Evolutionary conservation across 2,888 invertebrate genomes (phyloP), one percentile per base, ranked within the genome.

Genomic region (Eucera pruinosa): DNA sequence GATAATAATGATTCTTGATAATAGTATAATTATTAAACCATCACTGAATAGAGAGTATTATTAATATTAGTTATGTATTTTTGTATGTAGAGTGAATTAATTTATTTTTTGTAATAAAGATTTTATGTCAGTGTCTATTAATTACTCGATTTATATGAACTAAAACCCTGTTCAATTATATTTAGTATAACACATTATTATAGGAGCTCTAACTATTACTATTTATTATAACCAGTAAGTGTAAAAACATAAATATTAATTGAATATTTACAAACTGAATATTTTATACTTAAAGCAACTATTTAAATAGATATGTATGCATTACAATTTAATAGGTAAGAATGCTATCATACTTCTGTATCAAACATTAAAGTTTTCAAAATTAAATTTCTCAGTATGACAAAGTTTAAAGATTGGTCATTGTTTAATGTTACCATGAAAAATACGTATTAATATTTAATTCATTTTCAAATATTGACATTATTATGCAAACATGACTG

Each of bases 51-150:
- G 89, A 90, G 88, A 90, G 90, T 90, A 90, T 90, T 90, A 90
- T 90, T 90, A 84, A 88, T 88, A 90, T 89, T 87, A 89, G 86
- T 87, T 87, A 84, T 90, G 90, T 90, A 90, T 90, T 90, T 90
- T 90, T 90, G 89, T 90, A 90, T 87, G 87, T 90, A 90, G 87
- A 90, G 81, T 87, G 88, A 89, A 89, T 89, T 90, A 90, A 90
- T 90, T 90, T 90, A 90, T 90, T 90, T 90, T 90, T 90, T 90
- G 89, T 90, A 90, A 90, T 90, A 85, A 85, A 85, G 86, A 86
- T 79, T 85, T 85, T 85, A 85, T 82, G 84, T 86, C 86, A 62
- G 72, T 76, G 78, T 82, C 84, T 54, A 78, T 77, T 70, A 66
- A 64, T 67, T 76, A 41, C 1, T 33, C 54, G 2, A 23, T 55